phyloP scores from a whole-genome alignment of 1,140 invertebrate genomes.

The Trichonephila inaurata region DNA sequence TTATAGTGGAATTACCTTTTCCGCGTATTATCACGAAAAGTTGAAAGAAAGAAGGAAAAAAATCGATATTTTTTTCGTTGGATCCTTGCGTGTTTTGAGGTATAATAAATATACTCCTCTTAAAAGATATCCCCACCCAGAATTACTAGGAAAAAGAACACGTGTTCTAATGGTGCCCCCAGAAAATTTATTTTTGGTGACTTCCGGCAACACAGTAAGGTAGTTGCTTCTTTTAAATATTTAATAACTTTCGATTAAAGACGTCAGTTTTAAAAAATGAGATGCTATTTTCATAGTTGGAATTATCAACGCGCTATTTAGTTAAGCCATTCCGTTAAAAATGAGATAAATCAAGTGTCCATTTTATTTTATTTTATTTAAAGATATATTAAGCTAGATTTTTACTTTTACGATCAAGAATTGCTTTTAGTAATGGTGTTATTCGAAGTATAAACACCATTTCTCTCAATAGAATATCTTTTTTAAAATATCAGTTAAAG shows the following conservation, averaged over 20 bases:
- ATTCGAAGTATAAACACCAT: too few species aligned
- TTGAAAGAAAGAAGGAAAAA: background rate
- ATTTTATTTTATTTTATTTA: too few species aligned
- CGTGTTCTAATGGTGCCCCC: background rate
- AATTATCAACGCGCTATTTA: background rate
- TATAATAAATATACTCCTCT: slow-evolving; percentile 29
- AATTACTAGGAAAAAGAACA: background rate
- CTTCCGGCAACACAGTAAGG: background rate
- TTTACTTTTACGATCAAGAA: too few species aligned
- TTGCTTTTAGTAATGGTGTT: too few species aligned
- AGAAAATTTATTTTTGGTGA: background rate
- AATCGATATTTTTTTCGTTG: background rate
- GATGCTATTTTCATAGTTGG: background rate
- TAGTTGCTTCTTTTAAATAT: background rate
- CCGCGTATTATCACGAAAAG: background rate
- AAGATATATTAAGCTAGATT: too few species aligned
- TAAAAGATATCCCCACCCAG: background rate
- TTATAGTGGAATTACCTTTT: background rate
- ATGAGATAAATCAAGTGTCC: too few species aligned
- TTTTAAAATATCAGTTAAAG: too few species aligned
- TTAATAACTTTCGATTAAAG: slow-evolving; percentile 39
- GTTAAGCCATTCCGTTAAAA: too few species aligned
- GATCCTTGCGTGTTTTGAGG: background rate
- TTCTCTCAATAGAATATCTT: too few species aligned
- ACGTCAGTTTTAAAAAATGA: background rate